phyloP scores from a whole-genome alignment of 2,888 invertebrate genomes.

The Apomyelois bistriatella region DNA sequence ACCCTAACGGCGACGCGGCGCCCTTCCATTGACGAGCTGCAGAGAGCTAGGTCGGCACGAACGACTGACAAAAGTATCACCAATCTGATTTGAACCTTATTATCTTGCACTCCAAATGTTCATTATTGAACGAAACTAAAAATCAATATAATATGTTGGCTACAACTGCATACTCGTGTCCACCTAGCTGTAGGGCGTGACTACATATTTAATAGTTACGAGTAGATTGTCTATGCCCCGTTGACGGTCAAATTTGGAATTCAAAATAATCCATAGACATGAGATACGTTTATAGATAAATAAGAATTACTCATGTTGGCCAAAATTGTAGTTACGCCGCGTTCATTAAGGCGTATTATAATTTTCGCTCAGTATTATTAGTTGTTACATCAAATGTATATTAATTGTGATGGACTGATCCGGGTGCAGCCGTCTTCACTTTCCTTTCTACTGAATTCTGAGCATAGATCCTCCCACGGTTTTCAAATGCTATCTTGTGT shows the following conservation, averaged over 20 bases:
- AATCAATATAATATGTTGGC: background rate
- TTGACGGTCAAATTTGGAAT: conserved; percentile 14
- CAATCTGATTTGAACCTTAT: background rate
- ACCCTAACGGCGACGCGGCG: background rate
- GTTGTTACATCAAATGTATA: conserved; percentile 48
- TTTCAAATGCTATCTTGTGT: conserved; percentile 11
- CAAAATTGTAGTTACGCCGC: conserved; percentile 69
- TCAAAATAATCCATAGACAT: conserved; percentile 17
- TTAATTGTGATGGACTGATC: conserved; percentile 29
- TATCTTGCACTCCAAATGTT: background rate
- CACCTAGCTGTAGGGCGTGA: conserved; percentile 12
- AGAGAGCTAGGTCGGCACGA: conserved; percentile 8
- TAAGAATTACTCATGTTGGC: conserved; percentile 69
- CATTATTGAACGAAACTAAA: background rate
- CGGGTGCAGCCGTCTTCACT: conserved; percentile 42
- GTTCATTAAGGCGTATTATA: conserved; percentile 58
- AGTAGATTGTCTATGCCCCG: conserved; percentile 18
- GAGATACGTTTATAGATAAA: conserved; percentile 31
- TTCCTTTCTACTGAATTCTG: conserved; percentile 32
- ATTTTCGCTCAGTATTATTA: conserved; percentile 74
- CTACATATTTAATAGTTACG: conserved; percentile 11
- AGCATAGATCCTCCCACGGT: conserved; percentile 1
- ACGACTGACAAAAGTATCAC: background rate
- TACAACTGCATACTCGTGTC: background rate
- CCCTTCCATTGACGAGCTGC: background rate